These are phyloP conservation scores for Chrysemys picta DNA, from an alignment of 2,113 vertebrate species.

Conservation along the genomic window DNA sequence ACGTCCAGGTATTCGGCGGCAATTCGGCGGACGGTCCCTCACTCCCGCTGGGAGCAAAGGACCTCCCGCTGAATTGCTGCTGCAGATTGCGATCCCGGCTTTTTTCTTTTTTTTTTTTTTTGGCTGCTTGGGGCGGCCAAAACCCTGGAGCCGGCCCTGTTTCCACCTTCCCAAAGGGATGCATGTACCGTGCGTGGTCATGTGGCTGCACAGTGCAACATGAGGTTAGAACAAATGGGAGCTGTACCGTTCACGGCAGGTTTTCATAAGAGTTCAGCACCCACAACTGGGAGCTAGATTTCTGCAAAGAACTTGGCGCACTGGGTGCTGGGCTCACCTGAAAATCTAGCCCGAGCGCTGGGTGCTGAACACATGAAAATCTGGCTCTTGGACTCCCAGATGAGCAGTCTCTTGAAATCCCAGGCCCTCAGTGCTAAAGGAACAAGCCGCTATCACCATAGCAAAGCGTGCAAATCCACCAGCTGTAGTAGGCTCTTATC, in stretches of 20 bases:
- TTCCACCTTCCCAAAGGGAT: not conserved
- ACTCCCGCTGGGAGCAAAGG: too few relatives aligned
- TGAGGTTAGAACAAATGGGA: not conserved
- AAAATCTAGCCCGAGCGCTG: not conserved
- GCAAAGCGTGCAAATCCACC: not conserved
- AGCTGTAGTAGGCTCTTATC: not conserved
- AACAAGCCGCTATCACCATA: not conserved
- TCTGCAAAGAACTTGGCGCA: not conserved
- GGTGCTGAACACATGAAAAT: not conserved
- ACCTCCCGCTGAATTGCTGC: too few relatives aligned
- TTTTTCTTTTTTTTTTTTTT: too few relatives aligned
- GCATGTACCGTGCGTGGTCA: not conserved
- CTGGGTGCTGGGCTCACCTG: not conserved
- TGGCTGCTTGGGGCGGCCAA: too few relatives aligned
- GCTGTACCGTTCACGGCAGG: not conserved
- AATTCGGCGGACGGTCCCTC: too few relatives aligned
- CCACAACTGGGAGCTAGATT: not conserved
- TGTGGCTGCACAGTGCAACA: not conserved
- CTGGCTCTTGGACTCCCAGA: not conserved
- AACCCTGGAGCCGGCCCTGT: not conserved
- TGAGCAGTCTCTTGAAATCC: not conserved
- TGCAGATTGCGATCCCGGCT: too few relatives aligned
- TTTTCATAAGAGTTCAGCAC: not conserved
- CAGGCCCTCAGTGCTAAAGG: not conserved
- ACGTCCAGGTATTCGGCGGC: too few relatives aligned